A percentile compares a stretch with the other conserved stretches of the same genome.
phyloP scores from a whole-genome alignment of 2,797 vertebrate species.

The Menidia menidia region DNA sequence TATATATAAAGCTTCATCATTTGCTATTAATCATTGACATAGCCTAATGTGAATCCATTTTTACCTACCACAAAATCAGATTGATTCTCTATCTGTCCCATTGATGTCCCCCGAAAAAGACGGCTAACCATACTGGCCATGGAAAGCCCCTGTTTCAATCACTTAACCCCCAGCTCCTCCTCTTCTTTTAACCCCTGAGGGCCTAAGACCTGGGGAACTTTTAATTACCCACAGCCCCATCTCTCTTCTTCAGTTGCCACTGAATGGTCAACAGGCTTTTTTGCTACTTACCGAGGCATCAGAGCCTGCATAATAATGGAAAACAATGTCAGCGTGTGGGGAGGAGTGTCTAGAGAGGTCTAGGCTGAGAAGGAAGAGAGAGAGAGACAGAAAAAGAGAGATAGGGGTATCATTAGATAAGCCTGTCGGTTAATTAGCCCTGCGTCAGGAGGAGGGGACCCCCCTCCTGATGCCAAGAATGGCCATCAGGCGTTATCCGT shows the following conservation, averaged over 20 bases:
- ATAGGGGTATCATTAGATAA: constrained; percentile 82
- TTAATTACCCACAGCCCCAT: constrained; percentile 90
- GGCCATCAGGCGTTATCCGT: constrained; percentile 78
- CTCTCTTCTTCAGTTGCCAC: constrained; percentile 78
- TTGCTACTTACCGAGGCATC: constrained; percentile 85
- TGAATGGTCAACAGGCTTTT: constrained; percentile 91
- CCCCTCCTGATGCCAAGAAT: constrained; percentile 76
- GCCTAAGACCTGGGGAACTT: constrained; percentile 91
- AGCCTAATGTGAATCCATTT: constrained; percentile 3
- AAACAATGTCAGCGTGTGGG: constrained; percentile 81
- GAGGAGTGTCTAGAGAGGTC: constrained; percentile 63
- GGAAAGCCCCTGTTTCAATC: constrained; percentile 40
- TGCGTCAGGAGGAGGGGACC: constrained; percentile 73
- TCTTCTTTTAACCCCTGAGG: constrained; percentile 78
- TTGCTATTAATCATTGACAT: background rate
- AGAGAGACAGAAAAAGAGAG: constrained; percentile 73
- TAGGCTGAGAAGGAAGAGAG: constrained; percentile 37
- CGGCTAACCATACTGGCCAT: constrained; percentile 26
- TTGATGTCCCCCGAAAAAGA: constrained; percentile 42
- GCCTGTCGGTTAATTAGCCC: constrained; percentile 83
- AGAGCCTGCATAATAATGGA: constrained; percentile 89
- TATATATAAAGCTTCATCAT: background rate
- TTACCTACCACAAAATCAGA: constrained; percentile 11
- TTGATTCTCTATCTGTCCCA: constrained; percentile 17
- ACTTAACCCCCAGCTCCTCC: constrained; percentile 42